Evolutionary conservation across 2,113 vertebrate species (phyloP), one percentile per base, ranked within the genome.

Genomic region (Dryoscopus gambensis): DNA sequence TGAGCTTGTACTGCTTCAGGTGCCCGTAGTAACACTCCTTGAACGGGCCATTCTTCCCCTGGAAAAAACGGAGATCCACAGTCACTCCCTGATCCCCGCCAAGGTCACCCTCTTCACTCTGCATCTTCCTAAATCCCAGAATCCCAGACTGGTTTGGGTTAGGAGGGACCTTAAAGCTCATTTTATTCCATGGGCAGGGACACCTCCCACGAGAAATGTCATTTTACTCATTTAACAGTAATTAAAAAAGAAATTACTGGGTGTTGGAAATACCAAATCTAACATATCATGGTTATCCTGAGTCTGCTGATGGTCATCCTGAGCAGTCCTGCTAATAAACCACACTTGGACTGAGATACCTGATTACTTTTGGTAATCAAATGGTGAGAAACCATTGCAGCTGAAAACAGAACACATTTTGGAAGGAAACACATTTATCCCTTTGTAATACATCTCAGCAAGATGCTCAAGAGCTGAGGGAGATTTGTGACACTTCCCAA

Each of bases 1-100:
- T 97, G 16, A 98, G 91, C 88, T 98, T 98, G 74, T 98, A 97
- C 89, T 98, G 98, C 96, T 98, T 98, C 89, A 98, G 96, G 42
- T 98, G 97, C 9, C 98, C 98, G 1, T 96, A 98, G 97, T 98
- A 99, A 86, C 98, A 98, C 65, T 97, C 98, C 91, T 96, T 98
- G 97, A 98, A 99, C 44, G 97, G 91, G 37, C 98, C 96, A 1
- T 93, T 98, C 96, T 97, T 98, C 44, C 98, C 98, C 98, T 98
- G 71, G 76, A 84, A 52, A 25, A 52, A 71, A 50, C 65, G 0
- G 49, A 91, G 42, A 75, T 59, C 21, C 63, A 6, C 9, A 73
- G 49, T 77, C 59, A 63, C 20, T 25, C 40, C 19, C 50, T 35
- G 5, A 18, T 52, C 42, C 42, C 81, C 60, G n/a, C 67, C 65